Evolutionary conservation across 2,888 invertebrate genomes (phyloP).

Genomic region (Melinaea marsaeus): DNA sequence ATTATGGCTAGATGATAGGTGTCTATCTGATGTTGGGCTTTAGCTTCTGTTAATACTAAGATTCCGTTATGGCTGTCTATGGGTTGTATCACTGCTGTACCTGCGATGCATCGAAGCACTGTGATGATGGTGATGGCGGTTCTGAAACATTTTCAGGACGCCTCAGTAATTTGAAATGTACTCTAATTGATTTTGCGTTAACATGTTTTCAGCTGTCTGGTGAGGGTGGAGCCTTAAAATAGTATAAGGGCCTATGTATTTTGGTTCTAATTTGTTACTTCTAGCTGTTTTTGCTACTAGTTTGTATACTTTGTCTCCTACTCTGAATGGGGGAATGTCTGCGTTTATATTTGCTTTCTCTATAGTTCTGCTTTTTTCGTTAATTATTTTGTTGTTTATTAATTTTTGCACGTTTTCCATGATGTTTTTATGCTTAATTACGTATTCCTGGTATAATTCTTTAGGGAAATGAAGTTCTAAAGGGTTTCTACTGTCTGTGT

Average conservation of each 20-base stretch:
- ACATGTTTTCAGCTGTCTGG: no score
- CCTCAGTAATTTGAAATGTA: no score
- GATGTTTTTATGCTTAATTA: conserved; percentile 77
- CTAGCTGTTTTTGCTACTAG: conserved; percentile 37
- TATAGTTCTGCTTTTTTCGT: conserved; percentile 28
- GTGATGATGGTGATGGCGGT: no score
- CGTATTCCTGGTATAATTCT: conserved; percentile 82
- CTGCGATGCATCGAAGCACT: no score
- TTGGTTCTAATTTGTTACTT: conserved; percentile 32
- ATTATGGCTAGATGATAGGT: conserved; percentile 24
- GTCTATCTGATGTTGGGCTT: conserved; percentile 22
- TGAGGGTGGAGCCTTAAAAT: conserved; percentile 18
- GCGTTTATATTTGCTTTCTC: conserved; percentile 25
- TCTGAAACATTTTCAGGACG: no score
- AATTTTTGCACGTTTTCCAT: conserved; percentile 33
- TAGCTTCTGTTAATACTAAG: conserved; percentile 33
- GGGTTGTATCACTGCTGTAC: conserved; percentile 19
- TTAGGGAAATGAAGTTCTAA: conserved; percentile 31
- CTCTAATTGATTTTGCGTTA: no score
- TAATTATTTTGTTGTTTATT: conserved; percentile 12
- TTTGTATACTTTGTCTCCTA: conserved; percentile 35
- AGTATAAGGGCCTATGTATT: conserved; percentile 34
- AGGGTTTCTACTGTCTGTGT: conserved; percentile 17
- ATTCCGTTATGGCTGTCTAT: conserved; percentile 35
- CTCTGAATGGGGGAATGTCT: conserved; percentile 31